phyloP scores from a whole-genome alignment of 1,140 invertebrate genomes.

The Formica exsecta region DNA sequence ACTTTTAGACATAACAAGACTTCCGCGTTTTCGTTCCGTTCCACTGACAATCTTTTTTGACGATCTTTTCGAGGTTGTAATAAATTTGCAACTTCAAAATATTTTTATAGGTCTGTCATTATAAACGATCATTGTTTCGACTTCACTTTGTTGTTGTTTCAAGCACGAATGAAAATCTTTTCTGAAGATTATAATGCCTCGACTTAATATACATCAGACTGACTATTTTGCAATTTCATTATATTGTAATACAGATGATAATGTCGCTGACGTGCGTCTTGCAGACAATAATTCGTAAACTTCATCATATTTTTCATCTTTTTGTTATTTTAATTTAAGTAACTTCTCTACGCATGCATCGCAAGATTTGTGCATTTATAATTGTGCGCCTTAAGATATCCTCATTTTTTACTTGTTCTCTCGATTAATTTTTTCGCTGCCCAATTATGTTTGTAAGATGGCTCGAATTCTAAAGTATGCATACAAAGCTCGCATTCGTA shows the following conservation, averaged over 20 bases:
- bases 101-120: background rate
- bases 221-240: no score
- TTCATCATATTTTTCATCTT: no score
- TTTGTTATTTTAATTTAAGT: no score
- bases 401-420: background rate
- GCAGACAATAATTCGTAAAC: no score
- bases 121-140: no score
- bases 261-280: no score
- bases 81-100: background rate
- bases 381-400: background rate
- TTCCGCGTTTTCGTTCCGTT: background rate
- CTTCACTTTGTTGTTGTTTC: no score
- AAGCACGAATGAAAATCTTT: no score
- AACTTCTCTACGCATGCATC: background rate
- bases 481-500: conserved; percentile 4
- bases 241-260: no score
- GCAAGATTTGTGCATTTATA: background rate
- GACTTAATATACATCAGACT: no score
- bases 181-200: no score
- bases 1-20: background rate
- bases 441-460: background rate
- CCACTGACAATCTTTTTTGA: background rate
- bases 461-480: background rate
- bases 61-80: background rate
- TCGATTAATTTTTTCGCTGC: background rate